Base-by-base conservation (phyloP, 2,888 invertebrate species). In the Stenichneumon culpator region DNA sequence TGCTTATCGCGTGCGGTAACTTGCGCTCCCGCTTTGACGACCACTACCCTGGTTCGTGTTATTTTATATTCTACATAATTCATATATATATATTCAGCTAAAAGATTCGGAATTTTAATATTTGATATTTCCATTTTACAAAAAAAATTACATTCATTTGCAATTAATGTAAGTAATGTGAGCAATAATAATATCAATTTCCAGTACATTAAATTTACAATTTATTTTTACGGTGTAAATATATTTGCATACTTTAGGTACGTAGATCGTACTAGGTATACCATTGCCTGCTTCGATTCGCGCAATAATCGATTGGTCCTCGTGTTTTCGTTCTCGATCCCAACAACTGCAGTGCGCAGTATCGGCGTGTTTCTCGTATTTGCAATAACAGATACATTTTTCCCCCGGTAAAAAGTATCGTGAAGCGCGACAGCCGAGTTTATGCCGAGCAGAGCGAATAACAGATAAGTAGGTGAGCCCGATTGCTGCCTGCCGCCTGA, bases 1-100 rank as follows among this genome's bases (percentile, higher is more conserved):
- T 60, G 80, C 72, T 86, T 86, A 84, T 87, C 84, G 75, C 83
- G 75, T 77, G 84, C 84, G 82, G 84, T 80, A 82, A 79, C 72
- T 82, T 44, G 74, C 44, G 63, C 25, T 77, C 50, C 22, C 69
- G 68, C 84, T 80, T 84, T 84, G 80, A 84, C 69, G 54, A 74
- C 60, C 50, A 44, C 72, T 44, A 14, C 70, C 14, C 69, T 68
- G 44, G 54, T 54, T 14, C 50, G 28, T 63, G 50, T 63, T 60
- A 60, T 70, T 44, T 52, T 14, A 32, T 39, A 72, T 25, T 32
- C 32, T 47, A 67, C 68, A 68, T 47, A 72, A 25, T 75, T 25
- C 65, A 32, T 63, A 28, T 44, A 52, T 25, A 19, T 54, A 9
- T 54, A 54, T 28, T 28, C 28, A 28, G 28, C 28, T 28, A 1